Evolutionary conservation across 2,888 invertebrate species (phyloP), one percentile per base, ranked within the genome.

Genomic region (Callyntrura guangdongensis): DNA sequence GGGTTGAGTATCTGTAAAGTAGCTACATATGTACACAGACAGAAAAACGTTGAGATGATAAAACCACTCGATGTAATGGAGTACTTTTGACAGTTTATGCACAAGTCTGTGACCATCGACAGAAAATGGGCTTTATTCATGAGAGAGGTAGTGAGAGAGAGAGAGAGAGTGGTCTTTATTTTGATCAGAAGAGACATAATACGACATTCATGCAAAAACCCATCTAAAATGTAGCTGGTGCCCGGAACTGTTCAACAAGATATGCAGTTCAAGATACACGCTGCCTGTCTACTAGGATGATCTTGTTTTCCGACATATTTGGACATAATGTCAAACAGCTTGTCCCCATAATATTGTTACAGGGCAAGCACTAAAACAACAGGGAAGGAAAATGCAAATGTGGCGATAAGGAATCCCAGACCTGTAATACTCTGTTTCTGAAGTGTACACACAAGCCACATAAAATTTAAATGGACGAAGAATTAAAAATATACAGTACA

Each of bases 231-330:
- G 53, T 2, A 6, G 14, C n/a, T 53, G 11, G 8, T 53, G 53
- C 64, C 36, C 6, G 36, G 36, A 36, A 36, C 36, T 2, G 2
- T 36, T 36, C 3, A 6, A 36, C 36, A 64, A 64, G 64, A 64
- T 36, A 36, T 36, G 2, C 36, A 2, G 36, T 36, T 36, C 36
- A 36, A 36, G 36, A 36, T 36, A 36, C 36, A 36, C 3, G 36
- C 36, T 17, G 2, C 25, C 6, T 69, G 69, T 25, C 6, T 25
- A n/a, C n/a, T 1, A 77, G 5, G 36, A 14, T 79, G 5, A 12
- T 79, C 1, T 53, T 79, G 22, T 79, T 81, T 59, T 72, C 64
- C 64, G 83, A 83, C 83, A 64, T 83, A 83, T 83, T 47, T 47
- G 83, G 83, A 14, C 17, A 47, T 12, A 64, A 22, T 49, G 49